Percentiles rank a stretch among this genome's conserved stretches.
Evolutionary conservation across 2,797 vertebrate genomes (phyloP).

Genomic region (Phataginus tricuspis): DNA sequence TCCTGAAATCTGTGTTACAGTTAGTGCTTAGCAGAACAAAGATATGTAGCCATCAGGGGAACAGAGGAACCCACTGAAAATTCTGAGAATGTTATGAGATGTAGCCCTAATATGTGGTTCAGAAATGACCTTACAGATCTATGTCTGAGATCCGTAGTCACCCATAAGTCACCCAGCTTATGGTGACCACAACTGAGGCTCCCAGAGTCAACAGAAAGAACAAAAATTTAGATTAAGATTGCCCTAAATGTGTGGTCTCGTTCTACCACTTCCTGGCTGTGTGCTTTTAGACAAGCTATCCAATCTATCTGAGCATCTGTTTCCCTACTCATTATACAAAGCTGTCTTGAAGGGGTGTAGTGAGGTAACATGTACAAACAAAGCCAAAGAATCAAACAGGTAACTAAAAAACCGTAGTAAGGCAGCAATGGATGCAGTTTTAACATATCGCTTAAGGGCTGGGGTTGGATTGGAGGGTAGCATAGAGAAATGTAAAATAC

Average conservation of each 20-base stretch:
- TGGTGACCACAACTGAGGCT: background rate
- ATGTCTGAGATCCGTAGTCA: background rate
- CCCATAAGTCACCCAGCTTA: background rate
- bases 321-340: background rate
- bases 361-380: background rate
- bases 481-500: background rate
- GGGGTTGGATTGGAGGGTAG: background rate
- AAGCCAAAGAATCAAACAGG: background rate
- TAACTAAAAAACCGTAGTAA: background rate
- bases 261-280: background rate
- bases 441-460: background rate
- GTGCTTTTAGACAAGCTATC: background rate
- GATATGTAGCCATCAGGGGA: background rate
- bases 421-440: background rate
- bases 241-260: background rate
- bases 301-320: background rate
- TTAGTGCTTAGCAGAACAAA: background rate
- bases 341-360: background rate
- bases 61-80: background rate
- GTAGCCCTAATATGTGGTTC: background rate
- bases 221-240: background rate
- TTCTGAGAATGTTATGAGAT: background rate
- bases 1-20: background rate
- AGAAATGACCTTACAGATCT: background rate
- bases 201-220: background rate